These are phyloP conservation scores for Poliocrania exsul DNA, from an alignment of 2,797 vertebrate species.

Conservation along the genomic window DNA sequence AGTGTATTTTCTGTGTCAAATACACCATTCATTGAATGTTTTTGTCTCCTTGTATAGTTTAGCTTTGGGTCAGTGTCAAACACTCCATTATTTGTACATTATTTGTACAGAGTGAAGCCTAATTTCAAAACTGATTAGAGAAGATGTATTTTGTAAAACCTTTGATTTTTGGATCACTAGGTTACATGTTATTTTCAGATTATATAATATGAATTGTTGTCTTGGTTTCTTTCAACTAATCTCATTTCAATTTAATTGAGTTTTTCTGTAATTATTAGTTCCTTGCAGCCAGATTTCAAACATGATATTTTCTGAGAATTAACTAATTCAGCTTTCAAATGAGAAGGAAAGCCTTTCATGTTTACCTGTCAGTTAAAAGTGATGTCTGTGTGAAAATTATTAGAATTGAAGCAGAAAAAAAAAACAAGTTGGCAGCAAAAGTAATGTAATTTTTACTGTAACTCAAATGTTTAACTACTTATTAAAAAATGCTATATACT, in stretches of 20 bases:
- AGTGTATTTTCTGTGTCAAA: background rate
- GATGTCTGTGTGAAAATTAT: background rate
- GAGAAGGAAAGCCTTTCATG: background rate
- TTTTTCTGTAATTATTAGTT: background rate
- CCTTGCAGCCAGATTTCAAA: background rate
- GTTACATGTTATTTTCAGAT: background rate
- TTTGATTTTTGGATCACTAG: background rate
- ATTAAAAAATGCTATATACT: background rate
- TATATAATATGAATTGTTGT: background rate
- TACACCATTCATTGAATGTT: background rate
- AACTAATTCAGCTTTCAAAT: background rate
- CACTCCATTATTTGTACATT: no score
- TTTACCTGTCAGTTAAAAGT: background rate
- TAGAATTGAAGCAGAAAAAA: background rate
- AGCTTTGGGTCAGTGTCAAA: background rate
- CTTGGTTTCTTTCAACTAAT: slow-evolving; percentile 1
- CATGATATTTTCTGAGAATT: background rate
- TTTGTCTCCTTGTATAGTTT: background rate
- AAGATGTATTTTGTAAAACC: background rate
- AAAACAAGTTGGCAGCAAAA: background rate
- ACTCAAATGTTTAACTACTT: background rate
- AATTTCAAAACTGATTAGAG: background rate
- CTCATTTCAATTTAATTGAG: background rate
- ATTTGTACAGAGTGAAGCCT: background rate
- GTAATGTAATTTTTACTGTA: background rate